Evolutionary conservation across 1,140 invertebrate species (phyloP), one percentile per base, ranked within the genome.

Genomic region (Colletes latitarsis): DNA sequence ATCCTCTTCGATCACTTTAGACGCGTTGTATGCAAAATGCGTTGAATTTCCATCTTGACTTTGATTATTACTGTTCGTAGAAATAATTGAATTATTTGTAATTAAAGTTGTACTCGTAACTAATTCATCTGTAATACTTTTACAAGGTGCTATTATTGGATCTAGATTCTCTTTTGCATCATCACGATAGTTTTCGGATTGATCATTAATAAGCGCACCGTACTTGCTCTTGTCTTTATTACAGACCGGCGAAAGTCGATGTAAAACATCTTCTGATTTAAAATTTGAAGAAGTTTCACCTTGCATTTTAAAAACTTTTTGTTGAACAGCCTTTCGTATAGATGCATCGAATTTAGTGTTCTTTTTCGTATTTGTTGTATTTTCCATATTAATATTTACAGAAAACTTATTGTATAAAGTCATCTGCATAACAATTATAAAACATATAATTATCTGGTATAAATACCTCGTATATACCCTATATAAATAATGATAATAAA

Each of bases 101-200:
- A 17, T 15, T 67, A 57, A 30, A 57, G 52, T 30, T 69, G 57
- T 10, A 12, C 68, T 85, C 17, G 6, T 52, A 19, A 46, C 1
- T 8, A 73, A 15, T 76, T 75, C 74, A 52, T 67, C 57, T 15
- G 68, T 41, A 63, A 10, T n/a, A 63, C 8, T 60, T 43, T 53
- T 85, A 64, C 41, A 55, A n/a, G 63, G 19, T 43, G 53, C 62
- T 52, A 67, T 64, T 4, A 64, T 49, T 4, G 89, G 88, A 69
- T 90, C 70, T 4, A 83, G 41, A 82, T 90, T 89, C 67, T 90
- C 89, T 69, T 90, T 90, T n/a, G 74, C 57, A 52, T 88, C 86
- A 9, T 90, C 83, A 3, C 60, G 58, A 66, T 46, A 63, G 19
- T 58, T 62, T n/a, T 76, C 9, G 10, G 68, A 17, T 15, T 57